Conservation (phyloP, 2,797 vertebrate species). For the Balearica regulorum region DNA sequence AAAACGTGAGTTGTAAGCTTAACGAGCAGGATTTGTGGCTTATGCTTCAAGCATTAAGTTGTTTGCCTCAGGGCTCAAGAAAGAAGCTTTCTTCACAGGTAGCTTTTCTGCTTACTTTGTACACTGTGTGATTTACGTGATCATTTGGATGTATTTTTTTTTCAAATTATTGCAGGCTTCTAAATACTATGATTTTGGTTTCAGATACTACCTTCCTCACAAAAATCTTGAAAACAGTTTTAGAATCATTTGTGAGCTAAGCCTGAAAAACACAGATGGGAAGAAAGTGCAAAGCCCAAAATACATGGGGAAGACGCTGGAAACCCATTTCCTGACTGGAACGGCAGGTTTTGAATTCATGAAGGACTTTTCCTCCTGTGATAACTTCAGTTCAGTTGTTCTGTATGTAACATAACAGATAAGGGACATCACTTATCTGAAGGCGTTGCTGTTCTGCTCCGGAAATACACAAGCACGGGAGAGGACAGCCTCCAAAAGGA, state of each 20-base stretch:
- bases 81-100: neutral
- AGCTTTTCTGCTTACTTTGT: neutral
- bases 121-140: neutral
- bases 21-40: neutral
- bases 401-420: neutral
- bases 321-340: neutral
- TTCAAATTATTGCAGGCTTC: neutral
- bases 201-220: neutral
- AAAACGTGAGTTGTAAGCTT: neutral
- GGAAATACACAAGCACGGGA: neutral
- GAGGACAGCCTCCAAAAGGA: neutral
- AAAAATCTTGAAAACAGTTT: neutral
- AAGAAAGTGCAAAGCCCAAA: neutral
- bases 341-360: neutral
- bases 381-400: neutral
- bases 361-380: neutral
- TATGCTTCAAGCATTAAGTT: neutral
- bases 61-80: neutral
- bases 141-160: neutral
- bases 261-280: neutral
- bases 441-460: neutral
- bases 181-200: neutral
- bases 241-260: neutral
- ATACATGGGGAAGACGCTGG: neutral
- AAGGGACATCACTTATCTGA: neutral